A percentile compares a stretch with the other conserved stretches of the same genome.
phyloP scores from a whole-genome alignment of 2,797 vertebrate genomes.

The Lerista edwardsae region DNA sequence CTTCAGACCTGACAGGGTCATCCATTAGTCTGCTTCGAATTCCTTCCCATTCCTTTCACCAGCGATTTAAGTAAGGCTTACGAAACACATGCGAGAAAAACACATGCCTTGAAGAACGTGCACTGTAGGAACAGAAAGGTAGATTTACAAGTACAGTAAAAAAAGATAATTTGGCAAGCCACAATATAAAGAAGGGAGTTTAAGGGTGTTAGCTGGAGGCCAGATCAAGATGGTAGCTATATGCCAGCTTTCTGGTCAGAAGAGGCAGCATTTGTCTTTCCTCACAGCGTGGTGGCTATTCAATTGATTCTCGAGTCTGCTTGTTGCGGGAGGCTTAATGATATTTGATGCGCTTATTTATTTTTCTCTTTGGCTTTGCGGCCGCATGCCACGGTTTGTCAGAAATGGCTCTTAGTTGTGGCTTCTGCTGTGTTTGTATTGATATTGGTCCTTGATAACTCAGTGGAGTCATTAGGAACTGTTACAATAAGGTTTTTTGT shows the following conservation, averaged over 20 bases:
- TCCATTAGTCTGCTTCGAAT: neutral
- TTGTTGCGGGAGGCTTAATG: neutral
- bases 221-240: neutral
- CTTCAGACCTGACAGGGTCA: neutral
- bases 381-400: neutral
- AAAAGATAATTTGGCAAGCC: conserved; percentile 7
- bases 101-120: neutral
- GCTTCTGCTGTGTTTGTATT: neutral
- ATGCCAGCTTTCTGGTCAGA: neutral
- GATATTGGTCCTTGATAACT: neutral
- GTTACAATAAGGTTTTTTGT: neutral
- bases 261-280: conserved; percentile 1
- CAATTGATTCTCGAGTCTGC: neutral
- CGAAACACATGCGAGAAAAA: neutral
- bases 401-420: neutral
- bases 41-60: neutral
- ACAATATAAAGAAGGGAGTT: neutral
- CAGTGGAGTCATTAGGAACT: neutral
- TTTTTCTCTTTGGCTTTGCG: neutral
- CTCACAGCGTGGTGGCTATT: neutral
- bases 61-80: neutral
- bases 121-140: neutral
- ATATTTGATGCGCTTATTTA: neutral
- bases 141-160: neutral
- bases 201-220: conserved; percentile 6